A percentile compares a stretch with the other conserved stretches of the same genome.
Conservation (phyloP, 2,113 vertebrate genomes). For the Cinclus cinclus region DNA sequence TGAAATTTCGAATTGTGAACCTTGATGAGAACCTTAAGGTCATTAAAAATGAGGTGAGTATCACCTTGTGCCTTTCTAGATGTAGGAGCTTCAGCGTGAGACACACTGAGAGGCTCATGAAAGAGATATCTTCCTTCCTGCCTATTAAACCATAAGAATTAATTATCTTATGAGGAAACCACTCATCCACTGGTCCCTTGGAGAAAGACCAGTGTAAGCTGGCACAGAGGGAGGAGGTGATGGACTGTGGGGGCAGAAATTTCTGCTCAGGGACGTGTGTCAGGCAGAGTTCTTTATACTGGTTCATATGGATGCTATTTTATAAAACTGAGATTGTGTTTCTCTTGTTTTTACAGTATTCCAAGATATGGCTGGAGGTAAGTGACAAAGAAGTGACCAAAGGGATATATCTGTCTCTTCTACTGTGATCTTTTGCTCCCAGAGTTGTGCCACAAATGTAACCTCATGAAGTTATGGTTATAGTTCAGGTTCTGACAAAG, state of each 20-base stretch:
- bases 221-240: not conserved
- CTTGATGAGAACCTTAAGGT: constrained; percentile 34
- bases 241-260: not conserved
- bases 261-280: not conserved
- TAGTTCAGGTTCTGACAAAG: not conserved
- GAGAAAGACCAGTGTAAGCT: not conserved
- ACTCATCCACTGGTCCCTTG: not conserved
- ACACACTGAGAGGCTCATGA: not conserved
- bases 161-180: not conserved
- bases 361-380: constrained; percentile 41
- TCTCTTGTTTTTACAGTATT: constrained; percentile 34
- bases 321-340: not conserved
- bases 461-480: not conserved
- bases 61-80: not conserved
- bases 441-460: not conserved
- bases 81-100: not conserved
- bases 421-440: not conserved
- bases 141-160: not conserved
- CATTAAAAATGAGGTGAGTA: constrained; percentile 23
- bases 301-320: not conserved
- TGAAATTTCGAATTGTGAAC: constrained; percentile 53
- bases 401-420: not conserved
- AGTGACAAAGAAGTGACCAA: not conserved
- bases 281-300: not conserved
- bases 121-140: not conserved